phyloP scores from a whole-genome alignment of 2,113 vertebrate species.

The Lipophrys pholis region DNA sequence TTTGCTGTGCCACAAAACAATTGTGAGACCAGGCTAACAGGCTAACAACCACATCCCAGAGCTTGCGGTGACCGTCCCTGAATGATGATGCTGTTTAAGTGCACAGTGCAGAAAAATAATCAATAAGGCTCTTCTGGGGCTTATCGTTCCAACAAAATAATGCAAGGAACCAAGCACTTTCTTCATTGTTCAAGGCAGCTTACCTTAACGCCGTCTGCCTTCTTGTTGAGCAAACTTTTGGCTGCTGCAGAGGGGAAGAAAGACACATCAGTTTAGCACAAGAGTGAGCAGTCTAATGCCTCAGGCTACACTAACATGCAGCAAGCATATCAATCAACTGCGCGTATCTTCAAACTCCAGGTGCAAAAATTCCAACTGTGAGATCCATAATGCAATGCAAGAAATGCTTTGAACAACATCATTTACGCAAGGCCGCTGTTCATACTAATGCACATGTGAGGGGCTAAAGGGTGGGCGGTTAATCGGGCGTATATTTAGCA shows the following conservation, averaged over 20 bases:
- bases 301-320: conserved; percentile 73
- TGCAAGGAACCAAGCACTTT: conserved; percentile 51
- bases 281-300: conserved; percentile 16
- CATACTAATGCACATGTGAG: conserved; percentile 29
- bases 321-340: conserved; percentile 59
- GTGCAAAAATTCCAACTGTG: conserved; percentile 45
- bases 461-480: conserved; percentile 15
- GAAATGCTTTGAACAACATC: conserved; percentile 7
- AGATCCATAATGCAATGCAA: conserved; percentile 65
- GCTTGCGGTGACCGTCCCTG: conserved; percentile 64
- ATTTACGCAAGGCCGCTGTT: conserved; percentile 42
- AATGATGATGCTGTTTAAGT: conserved; percentile 59
- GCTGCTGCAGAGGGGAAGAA: conserved; percentile 87
- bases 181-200: conserved; percentile 60
- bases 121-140: conserved; percentile 40
- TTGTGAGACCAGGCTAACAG: conserved; percentile 16
- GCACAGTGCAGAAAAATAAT: conserved; percentile 60
- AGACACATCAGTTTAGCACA: conserved; percentile 41
- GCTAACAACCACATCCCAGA: conserved; percentile 25
- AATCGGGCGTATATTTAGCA: conserved; percentile 36
- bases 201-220: conserved; percentile 94
- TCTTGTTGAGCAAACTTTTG: conserved; percentile 95
- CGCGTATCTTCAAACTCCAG: conserved; percentile 63
- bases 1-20: conserved; percentile 23
- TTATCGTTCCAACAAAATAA: conserved; percentile 51